A percentile compares a stretch with the other conserved stretches of the same genome.
Evolutionary conservation across 2,113 vertebrate genomes (phyloP).

Genomic region (Lophotis ruficrista): DNA sequence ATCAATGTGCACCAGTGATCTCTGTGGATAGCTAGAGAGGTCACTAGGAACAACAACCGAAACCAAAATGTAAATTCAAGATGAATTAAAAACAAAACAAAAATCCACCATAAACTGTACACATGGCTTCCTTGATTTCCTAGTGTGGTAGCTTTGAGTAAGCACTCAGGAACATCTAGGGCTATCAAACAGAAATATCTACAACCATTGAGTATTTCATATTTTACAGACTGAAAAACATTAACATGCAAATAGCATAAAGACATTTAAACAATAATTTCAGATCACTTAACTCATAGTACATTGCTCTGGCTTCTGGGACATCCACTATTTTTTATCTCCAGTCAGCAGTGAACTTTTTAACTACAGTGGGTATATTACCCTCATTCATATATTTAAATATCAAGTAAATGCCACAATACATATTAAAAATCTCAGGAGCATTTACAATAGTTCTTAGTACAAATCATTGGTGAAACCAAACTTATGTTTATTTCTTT

Average conservation of each 20-base stretch:
- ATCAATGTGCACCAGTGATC: not conserved
- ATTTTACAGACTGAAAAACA: not conserved
- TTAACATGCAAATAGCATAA: not conserved
- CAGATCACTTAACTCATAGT: not conserved
- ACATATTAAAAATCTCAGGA: not conserved
- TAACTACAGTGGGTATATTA: not conserved
- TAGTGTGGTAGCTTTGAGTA: not conserved
- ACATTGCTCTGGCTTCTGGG: conserved; percentile 5
- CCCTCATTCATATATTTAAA: not conserved
- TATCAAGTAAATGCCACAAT: not conserved
- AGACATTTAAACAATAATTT: not conserved
- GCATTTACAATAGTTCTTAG: not conserved
- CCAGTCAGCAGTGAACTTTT: not conserved
- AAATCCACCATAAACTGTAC: not conserved
- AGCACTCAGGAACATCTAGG: not conserved
- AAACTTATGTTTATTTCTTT: not conserved
- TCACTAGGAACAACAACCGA: not conserved
- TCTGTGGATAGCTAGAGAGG: not conserved
- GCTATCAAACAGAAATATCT: not conserved
- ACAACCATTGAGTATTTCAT: not conserved
- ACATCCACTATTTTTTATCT: not conserved
- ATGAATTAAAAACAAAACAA: not conserved
- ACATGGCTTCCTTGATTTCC: not conserved
- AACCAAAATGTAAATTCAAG: not conserved
- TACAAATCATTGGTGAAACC: not conserved